Percentiles rank a stretch among this genome's conserved stretches.
Evolutionary conservation across 2,797 vertebrate species (phyloP).

Genomic region (Micropoecilia bifurca): DNA sequence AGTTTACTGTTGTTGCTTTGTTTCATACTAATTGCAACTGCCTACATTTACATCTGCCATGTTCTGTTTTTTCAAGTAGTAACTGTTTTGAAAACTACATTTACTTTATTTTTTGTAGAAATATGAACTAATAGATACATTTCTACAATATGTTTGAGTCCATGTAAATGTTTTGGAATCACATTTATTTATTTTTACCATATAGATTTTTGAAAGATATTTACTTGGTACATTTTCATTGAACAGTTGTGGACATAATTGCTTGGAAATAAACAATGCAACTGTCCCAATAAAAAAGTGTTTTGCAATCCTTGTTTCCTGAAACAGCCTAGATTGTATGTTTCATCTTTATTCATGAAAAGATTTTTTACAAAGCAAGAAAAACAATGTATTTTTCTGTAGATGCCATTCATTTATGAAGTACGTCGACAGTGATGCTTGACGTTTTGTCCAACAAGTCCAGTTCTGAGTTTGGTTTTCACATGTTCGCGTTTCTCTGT

Average conservation of each 20-base stretch:
- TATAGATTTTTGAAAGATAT: conserved; percentile 92
- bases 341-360: conserved; percentile 29
- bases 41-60: conserved; percentile 20
- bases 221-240: conserved; percentile 91
- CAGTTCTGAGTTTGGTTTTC: conserved; percentile 25
- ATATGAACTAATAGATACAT: conserved; percentile 76
- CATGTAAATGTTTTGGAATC: conserved; percentile 85
- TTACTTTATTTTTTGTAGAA: conserved; percentile 62
- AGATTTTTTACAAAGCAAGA: conserved; percentile 38
- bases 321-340: conserved; percentile 38
- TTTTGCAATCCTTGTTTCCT: conserved; percentile 41
- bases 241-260: conserved; percentile 87
- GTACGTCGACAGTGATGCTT: conserved; percentile 12
- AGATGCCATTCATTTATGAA: conserved; percentile 19
- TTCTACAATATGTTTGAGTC: conserved; percentile 84
- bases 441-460: conserved; percentile 23
- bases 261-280: conserved; percentile 89
- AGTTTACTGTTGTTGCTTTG: conserved; percentile 50
- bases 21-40: conserved; percentile 40
- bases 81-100: conserved; percentile 51
- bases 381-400: conserved; percentile 11
- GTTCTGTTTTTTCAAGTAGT: conserved; percentile 37
- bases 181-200: conserved; percentile 93
- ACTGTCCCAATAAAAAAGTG: conserved; percentile 54
- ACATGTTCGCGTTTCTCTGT: conserved; percentile 36